These are phyloP conservation scores for Trissoscelio sp. DNA, from an alignment of 2,888 invertebrate genomes.

Conservation along the genomic window DNA sequence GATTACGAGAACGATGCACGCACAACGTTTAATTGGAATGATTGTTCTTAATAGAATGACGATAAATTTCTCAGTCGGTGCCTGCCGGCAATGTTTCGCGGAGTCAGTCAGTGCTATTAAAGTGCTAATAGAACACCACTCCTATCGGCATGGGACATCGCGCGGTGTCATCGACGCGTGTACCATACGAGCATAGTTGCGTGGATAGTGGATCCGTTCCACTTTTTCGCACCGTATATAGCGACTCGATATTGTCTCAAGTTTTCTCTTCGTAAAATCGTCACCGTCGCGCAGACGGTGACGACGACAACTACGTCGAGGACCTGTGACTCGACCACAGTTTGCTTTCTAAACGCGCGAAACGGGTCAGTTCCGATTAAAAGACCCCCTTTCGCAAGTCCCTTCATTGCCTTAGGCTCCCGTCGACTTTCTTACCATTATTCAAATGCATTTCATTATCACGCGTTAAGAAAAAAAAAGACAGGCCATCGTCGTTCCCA, in stretches of 20 bases:
- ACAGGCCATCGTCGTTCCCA: conserved; percentile 4
- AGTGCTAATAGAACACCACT: conserved; percentile 63
- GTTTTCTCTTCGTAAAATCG: conserved; percentile 77
- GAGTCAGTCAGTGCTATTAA: conserved; percentile 55
- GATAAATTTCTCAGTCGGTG: conserved; percentile 61
- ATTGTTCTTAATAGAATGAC: conserved; percentile 64
- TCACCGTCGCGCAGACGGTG: conserved; percentile 68
- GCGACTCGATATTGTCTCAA: conserved; percentile 69
- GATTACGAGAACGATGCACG: conserved; percentile 37
- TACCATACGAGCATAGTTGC: conserved; percentile 65
- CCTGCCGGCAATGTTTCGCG: conserved; percentile 30
- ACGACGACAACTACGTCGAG: conserved; percentile 32
- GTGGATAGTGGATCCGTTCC: conserved; percentile 75
- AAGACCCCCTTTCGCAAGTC: conserved; percentile 52
- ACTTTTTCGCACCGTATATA: conserved; percentile 79
- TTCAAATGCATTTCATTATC: conserved; percentile 45
- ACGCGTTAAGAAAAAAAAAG: not conserved
- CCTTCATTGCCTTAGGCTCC: conserved; percentile 62
- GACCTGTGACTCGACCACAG: conserved; percentile 53
- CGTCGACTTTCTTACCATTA: conserved; percentile 57
- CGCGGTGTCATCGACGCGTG: conserved; percentile 62
- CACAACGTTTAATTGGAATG: conserved; percentile 61
- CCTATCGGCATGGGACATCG: conserved; percentile 49
- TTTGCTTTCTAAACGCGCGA: conserved; percentile 78
- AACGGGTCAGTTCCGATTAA: conserved; percentile 66